These are phyloP conservation scores for Drusus annulatus DNA, from an alignment of 1,140 invertebrate genomes.

Conservation along the genomic window DNA sequence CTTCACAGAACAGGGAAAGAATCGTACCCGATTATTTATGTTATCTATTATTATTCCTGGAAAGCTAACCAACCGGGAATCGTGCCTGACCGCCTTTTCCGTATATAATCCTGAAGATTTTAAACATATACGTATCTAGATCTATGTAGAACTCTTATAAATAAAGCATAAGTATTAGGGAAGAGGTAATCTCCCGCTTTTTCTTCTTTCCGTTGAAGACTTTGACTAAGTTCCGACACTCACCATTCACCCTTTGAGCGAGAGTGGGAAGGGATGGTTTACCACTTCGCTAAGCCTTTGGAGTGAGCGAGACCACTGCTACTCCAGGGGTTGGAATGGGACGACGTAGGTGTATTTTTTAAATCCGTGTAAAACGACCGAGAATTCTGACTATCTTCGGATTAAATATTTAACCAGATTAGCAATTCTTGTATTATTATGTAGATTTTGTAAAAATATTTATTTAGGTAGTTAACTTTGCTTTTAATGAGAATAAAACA, in stretches of 20 bases:
- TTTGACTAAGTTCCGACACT: constrained; percentile 24
- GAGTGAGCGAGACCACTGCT: not conserved
- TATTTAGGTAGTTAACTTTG: too few species aligned
- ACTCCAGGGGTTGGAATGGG: not conserved
- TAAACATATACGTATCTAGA: not conserved
- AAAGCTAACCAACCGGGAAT: too few species aligned
- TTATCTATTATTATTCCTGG: too few species aligned
- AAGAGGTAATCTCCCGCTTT: constrained; percentile 26
- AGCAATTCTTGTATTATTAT: not conserved
- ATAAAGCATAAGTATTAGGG: constrained; percentile 33
- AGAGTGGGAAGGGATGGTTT: not conserved
- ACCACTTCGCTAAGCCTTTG: not conserved
- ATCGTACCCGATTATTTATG: too few species aligned
- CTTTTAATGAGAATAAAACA: too few species aligned
- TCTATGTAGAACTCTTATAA: constrained; percentile 15
- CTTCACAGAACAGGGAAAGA: too few species aligned
- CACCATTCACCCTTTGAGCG: not conserved
- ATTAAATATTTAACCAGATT: constrained; percentile 9
- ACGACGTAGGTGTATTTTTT: constrained; percentile 16
- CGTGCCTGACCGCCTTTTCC: too few species aligned
- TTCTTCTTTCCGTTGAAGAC: constrained; percentile 18
- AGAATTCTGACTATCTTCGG: not conserved
- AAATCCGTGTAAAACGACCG: not conserved
- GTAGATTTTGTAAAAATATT: too few species aligned
- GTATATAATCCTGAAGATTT: too few species aligned